A percentile compares a stretch with the other conserved stretches of the same genome.
These are phyloP conservation scores for Psammodynastes pulverulentus DNA, from an alignment of 2,113 vertebrate genomes.

Conservation along the genomic window DNA sequence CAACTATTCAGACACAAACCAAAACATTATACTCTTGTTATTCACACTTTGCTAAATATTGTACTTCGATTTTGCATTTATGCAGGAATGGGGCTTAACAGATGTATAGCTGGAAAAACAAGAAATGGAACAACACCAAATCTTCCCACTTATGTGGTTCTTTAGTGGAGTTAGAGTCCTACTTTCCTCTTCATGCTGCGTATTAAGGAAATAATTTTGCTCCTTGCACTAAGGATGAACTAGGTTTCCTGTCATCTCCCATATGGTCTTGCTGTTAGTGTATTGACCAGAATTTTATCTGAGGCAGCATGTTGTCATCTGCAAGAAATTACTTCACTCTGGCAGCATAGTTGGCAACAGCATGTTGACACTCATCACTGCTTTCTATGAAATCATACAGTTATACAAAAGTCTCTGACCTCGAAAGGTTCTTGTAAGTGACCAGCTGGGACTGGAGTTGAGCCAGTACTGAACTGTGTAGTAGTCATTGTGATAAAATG, in stretches of 20 bases:
- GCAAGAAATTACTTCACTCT: background rate
- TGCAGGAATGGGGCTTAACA: background rate
- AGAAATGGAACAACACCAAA: background rate
- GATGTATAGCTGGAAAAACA: background rate
- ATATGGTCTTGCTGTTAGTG: background rate
- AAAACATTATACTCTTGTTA: background rate
- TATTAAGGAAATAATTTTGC: background rate
- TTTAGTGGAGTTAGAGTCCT: background rate
- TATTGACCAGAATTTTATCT: background rate
- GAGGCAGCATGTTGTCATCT: background rate
- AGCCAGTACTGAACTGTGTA: background rate
- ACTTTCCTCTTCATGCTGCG: background rate
- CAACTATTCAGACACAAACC: background rate
- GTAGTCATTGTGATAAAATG: background rate
- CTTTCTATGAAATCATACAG: slow-evolving; percentile 18
- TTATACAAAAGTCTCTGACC: slow-evolving; percentile 9
- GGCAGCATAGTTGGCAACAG: background rate
- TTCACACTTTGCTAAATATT: background rate
- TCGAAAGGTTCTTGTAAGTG: background rate
- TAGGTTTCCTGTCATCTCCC: background rate
- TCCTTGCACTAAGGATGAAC: background rate
- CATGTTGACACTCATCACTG: background rate
- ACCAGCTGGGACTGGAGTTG: slow-evolving; percentile 7
- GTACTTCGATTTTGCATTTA: background rate
- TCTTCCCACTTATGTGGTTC: background rate